Evolutionary conservation across 2,888 invertebrate genomes (phyloP), one percentile per base, ranked within the genome.

Genomic region (Linnaemya tessellans): DNA sequence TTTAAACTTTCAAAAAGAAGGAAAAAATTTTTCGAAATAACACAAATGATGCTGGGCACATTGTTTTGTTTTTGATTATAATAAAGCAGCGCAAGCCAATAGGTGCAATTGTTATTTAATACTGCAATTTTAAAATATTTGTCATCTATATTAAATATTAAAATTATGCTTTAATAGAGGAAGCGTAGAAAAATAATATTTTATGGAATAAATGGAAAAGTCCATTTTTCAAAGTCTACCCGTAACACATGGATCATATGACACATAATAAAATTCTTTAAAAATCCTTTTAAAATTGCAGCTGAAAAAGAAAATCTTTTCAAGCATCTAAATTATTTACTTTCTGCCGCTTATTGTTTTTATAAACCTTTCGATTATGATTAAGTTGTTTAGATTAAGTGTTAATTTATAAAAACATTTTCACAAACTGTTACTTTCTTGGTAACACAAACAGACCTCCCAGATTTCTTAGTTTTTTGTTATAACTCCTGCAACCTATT

Each of bases 341-440:
- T 65, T 67, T 54, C 18, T 25, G 2, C 11, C 38, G 10, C 3
- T 10, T n/a, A 20, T 64, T 46, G 54, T 43, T 64, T 15, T n/a
- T 22, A 1, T 35, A 56, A 70, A 77, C 77, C 56, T 38, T 68
- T 70, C 25, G 38, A 54, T 74, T 85, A 75, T 77, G 75, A 82
- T 80, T 70, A 80, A 85, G 85, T 67, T 82, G 75, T 71, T 71
- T 20, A 75, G 70, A 85, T 82, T 80, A 82, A 25, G 85, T 85
- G 82, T 85, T 82, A 85, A 85, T 75, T 82, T 85, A 80, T 64
- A 77, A 80, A 79, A 81, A 74, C 56, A 67, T 84, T 78, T 71
- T 41, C 18, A 60, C 25, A 71, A 64, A 75, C 64, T 79, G 51
- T 49, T 67, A 75, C 51, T 22, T 20, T 67, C 15, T 43, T 74